phyloP scores from a whole-genome alignment of 2,888 invertebrate species.

The Aporophyla lueneburgensis region DNA sequence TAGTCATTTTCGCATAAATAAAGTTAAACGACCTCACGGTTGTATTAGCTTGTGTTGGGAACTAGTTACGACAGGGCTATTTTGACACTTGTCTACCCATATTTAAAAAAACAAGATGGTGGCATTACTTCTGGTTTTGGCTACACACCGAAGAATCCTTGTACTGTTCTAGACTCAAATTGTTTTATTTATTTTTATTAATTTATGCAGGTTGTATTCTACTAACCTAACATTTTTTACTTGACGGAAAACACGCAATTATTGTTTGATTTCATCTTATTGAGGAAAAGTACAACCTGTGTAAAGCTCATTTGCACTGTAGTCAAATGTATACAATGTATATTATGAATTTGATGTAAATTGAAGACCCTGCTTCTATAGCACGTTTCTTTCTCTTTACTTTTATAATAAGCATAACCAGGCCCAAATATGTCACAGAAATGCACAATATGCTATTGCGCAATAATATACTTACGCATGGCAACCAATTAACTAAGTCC shows the following conservation, averaged over 20 bases:
- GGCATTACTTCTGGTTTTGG: background rate
- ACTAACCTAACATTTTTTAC: background rate
- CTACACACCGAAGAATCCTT: background rate
- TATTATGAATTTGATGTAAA: conserved; percentile 1
- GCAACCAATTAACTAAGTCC: no score
- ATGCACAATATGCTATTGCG: background rate
- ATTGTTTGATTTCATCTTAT: background rate
- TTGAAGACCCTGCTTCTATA: conserved; percentile 12
- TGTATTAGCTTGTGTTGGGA: no score
- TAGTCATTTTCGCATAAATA: no score
- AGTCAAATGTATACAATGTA: background rate
- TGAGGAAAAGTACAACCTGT: background rate
- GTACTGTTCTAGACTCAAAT: no score
- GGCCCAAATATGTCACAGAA: background rate
- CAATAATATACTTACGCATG: conserved; percentile 9
- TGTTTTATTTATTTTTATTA: background rate
- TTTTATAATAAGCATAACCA: background rate
- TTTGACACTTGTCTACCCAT: no score
- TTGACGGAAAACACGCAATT: background rate
- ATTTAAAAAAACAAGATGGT: background rate
- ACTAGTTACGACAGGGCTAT: no score
- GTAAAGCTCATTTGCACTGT: background rate
- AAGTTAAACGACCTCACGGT: no score
- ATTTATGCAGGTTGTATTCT: background rate
- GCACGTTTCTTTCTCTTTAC: background rate